phyloP scores from a whole-genome alignment of 2,888 invertebrate genomes.

The Bellardia pandia region DNA sequence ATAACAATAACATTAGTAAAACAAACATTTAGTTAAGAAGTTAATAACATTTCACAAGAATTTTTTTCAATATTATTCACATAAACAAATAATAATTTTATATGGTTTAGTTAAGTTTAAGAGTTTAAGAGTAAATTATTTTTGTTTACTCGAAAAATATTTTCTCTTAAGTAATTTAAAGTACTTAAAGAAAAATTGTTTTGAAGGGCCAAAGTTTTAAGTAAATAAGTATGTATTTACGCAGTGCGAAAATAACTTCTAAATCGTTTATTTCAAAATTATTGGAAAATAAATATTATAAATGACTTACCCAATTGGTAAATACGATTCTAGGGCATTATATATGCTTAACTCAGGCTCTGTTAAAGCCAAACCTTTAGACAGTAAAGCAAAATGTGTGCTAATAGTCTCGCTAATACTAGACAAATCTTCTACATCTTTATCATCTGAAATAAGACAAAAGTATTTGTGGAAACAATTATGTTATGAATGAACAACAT shows the following conservation, averaged over 20 bases:
- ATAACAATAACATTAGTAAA: background rate
- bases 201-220: background rate
- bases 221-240: background rate
- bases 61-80: background rate
- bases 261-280: background rate
- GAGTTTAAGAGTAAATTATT: slow-evolving; percentile 16
- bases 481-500: background rate
- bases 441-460: slow-evolving; percentile 85
- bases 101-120: background rate
- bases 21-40: background rate
- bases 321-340: slow-evolving; percentile 94
- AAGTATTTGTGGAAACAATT: slow-evolving; percentile 12
- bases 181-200: background rate
- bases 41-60: background rate
- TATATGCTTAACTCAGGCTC: slow-evolving; percentile 93
- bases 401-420: slow-evolving; percentile 87
- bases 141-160: background rate
- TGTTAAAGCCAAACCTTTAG: slow-evolving; percentile 95
- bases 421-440: slow-evolving; percentile 89
- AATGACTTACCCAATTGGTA: slow-evolving; percentile 90
- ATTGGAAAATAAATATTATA: background rate
- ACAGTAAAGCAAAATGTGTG: slow-evolving; percentile 88
- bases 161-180: background rate
- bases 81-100: background rate
- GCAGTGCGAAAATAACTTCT: background rate